Evolutionary conservation across 2,797 vertebrate genomes (phyloP), one percentile per base, ranked within the genome.

Genomic region (Cossypha caffra): DNA sequence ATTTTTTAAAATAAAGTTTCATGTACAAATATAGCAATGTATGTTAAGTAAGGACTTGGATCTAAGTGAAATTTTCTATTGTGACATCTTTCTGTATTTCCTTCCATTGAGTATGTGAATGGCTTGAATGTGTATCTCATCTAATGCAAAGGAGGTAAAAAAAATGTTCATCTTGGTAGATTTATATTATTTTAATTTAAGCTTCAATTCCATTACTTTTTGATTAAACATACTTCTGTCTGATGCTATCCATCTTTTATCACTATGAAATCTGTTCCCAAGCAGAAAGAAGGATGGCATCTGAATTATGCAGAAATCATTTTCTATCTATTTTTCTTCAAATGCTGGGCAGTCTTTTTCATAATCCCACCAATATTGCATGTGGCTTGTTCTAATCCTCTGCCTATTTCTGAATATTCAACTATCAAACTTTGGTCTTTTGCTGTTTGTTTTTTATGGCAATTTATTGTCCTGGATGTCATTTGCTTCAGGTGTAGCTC

Each of bases 181-280:
- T 96, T 97, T 96, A 96, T 91, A 86, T 97, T 97, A 90, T 97
- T 97, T 97, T 97, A 97, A 97, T 97, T 98, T 96, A 90, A 96
- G 68, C 74, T 94, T 89, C 62, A 80, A 43, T 95, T 91, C 74
- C 76, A 95, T 98, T 97, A 88, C 92, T 95, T 96, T 97, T 96
- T 96, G 82, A 96, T 97, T 95, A 97, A 98, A 95, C 95, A 96
- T 92, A 96, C 85, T 96, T 96, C 91, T 96, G 13, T 86, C 86
- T 88, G 81, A 83, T 91, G 58, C 64, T 87, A 77, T 97, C 86
- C 85, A 66, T 96, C 84, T 93, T 97, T 90, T 93, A 89, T 96
- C 91, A 88, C 94, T 84, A 63, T 93, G 84, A 96, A 96, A 96
- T 97, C 85, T 91, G 52, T 73, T 94, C 86, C 78, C 35, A 77